A percentile compares a stretch with the other conserved stretches of the same genome.
Conservation (phyloP, 1,140 invertebrate species). For the Ladona fulva region DNA sequence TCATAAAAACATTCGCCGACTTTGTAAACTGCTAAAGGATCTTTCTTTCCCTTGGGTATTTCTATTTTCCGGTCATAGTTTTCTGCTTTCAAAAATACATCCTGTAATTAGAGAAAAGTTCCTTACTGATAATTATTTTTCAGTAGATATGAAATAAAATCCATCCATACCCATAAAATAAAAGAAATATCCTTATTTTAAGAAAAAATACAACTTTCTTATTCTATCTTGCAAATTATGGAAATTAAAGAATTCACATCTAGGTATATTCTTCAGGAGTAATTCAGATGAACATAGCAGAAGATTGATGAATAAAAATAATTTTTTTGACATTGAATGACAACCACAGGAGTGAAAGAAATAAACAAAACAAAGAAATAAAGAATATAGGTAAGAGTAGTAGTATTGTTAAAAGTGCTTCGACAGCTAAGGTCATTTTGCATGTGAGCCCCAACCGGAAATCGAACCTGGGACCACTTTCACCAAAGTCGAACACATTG, state of each 20-base stretch:
- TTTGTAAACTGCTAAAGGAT: slow-evolving; percentile 48
- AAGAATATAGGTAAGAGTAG: neutral
- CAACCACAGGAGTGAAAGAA: neutral
- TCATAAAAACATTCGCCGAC: slow-evolving; percentile 68
- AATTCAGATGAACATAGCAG: neutral
- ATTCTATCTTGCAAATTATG: neutral
- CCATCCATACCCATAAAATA: too few relatives aligned
- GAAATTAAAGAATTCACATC: too few relatives aligned
- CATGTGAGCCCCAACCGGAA: too few relatives aligned
- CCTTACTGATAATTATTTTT: too few relatives aligned
- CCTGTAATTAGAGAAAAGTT: neutral
- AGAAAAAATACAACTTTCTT: neutral
- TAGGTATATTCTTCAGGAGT: too few relatives aligned
- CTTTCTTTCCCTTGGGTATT: slow-evolving; percentile 15
- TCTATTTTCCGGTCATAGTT: neutral
- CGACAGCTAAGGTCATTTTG: too few relatives aligned
- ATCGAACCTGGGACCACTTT: too few relatives aligned
- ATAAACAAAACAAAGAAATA: neutral
- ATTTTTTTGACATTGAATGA: neutral
- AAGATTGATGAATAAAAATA: neutral
- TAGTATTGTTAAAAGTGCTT: too few relatives aligned
- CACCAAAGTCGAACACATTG: too few relatives aligned
- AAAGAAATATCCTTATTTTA: neutral
- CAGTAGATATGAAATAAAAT: too few relatives aligned
- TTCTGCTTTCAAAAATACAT: neutral